These are phyloP conservation scores for Varanus salvator DNA, from an alignment of 2,113 vertebrate species.

Conservation along the genomic window DNA sequence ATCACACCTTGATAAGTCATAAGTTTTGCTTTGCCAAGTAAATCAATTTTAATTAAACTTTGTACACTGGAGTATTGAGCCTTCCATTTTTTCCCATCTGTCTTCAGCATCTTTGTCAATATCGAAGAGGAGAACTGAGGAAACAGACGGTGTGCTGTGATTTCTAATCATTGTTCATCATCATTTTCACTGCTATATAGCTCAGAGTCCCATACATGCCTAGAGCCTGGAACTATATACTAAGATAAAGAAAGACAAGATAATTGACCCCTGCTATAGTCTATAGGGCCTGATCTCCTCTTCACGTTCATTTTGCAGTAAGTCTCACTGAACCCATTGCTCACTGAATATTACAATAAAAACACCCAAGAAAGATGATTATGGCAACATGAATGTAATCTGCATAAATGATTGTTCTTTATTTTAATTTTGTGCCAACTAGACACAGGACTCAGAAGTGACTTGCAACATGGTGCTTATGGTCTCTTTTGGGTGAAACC, in stretches of 20 bases:
- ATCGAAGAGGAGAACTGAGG: background rate
- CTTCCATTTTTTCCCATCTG: background rate
- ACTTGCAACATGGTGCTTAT: no score
- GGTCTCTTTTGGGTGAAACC: no score
- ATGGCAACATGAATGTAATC: background rate
- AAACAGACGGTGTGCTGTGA: background rate
- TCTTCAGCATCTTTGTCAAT: constrained; percentile 4
- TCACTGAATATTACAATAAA: background rate
- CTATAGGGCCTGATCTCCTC: background rate
- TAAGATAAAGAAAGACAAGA: background rate
- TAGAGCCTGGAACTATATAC: background rate
- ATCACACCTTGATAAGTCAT: constrained; percentile 7
- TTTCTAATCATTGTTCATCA: background rate
- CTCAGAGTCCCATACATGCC: background rate
- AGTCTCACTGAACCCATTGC: background rate
- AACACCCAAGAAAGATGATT: background rate
- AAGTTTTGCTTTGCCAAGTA: constrained; percentile 30
- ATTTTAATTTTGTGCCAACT: background rate
- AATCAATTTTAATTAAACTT: constrained; percentile 39
- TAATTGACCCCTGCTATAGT: no score
- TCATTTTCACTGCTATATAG: background rate
- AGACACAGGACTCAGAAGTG: no score
- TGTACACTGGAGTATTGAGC: background rate
- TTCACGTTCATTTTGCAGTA: background rate
- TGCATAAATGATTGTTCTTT: background rate